Evolutionary conservation across 2,113 vertebrate genomes (phyloP).

Genomic region (Notothenia coriiceps): DNA sequence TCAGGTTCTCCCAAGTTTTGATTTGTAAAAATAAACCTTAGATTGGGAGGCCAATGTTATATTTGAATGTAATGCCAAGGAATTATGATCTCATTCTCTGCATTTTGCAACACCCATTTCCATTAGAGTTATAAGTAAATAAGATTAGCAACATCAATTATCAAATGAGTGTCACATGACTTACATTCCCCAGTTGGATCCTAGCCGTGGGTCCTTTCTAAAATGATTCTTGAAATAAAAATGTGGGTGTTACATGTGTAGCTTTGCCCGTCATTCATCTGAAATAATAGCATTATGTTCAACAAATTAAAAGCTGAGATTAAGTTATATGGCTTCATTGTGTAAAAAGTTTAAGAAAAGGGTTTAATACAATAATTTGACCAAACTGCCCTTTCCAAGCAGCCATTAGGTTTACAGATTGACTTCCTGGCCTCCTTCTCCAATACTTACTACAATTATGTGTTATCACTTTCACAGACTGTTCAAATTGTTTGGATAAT

Average conservation of each 20-base stretch:
- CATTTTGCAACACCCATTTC: conserved; percentile 14
- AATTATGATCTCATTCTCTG: conserved; percentile 8
- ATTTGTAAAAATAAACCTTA: conserved; percentile 34
- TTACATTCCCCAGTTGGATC: not conserved
- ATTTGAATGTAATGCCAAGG: conserved; percentile 5
- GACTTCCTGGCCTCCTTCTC: not conserved
- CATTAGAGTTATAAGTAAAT: not conserved
- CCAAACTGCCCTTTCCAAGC: not conserved
- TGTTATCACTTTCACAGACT: not conserved
- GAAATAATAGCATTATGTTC: not conserved
- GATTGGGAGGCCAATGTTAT: conserved; percentile 6
- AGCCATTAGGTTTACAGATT: not conserved
- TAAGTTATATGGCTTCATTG: not conserved
- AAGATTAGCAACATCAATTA: not conserved
- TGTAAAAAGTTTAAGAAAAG: not conserved
- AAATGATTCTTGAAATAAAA: not conserved
- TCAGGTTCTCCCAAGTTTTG: conserved; percentile 21
- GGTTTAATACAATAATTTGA: not conserved
- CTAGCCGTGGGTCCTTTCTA: not conserved
- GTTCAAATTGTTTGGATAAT: not conserved
- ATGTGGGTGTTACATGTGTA: not conserved
- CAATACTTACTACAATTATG: not conserved
- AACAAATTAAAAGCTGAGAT: not conserved
- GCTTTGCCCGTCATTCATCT: not conserved
- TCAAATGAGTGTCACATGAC: not conserved